Evolutionary conservation across 2,888 invertebrate species (phyloP).

Genomic region (Idaea biselata): DNA sequence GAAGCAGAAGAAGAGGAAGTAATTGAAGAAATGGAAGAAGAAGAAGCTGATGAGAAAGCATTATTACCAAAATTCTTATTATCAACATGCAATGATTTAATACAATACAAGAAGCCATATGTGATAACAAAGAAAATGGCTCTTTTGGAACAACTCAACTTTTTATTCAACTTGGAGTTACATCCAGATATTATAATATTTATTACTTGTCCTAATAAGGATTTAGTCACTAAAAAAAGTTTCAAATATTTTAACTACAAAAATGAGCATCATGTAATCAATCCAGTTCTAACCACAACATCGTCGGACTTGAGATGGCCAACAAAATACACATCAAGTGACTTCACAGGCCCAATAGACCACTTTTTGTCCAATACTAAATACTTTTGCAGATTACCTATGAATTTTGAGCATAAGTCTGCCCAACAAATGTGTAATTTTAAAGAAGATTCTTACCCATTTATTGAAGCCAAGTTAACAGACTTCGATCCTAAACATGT

Average conservation of each 20-base stretch:
- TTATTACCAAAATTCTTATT: constrained; percentile 61
- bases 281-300: constrained; percentile 39
- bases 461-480: constrained; percentile 74
- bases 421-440: constrained; percentile 75
- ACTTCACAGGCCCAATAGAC: constrained; percentile 44
- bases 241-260: constrained; percentile 57
- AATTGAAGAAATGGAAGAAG: constrained; percentile 42
- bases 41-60: constrained; percentile 42
- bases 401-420: constrained; percentile 66
- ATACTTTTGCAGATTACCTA: constrained; percentile 71
- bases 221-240: constrained; percentile 66
- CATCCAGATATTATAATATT: constrained; percentile 79
- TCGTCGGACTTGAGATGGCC: constrained; percentile 56
- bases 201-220: constrained; percentile 75
- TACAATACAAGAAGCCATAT: constrained; percentile 38
- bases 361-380: constrained; percentile 52
- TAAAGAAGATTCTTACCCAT: constrained; percentile 59
- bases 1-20: constrained; percentile 39
- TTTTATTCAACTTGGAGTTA: constrained; percentile 52
- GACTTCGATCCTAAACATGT: constrained; percentile 77
- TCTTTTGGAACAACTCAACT: constrained; percentile 51
- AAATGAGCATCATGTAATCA: constrained; percentile 32
- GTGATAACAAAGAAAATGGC: constrained; percentile 46
- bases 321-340: constrained; percentile 47
- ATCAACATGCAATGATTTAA: constrained; percentile 48